Conservation (phyloP, 2,113 vertebrate genomes). For the Ptyas mucosa region DNA sequence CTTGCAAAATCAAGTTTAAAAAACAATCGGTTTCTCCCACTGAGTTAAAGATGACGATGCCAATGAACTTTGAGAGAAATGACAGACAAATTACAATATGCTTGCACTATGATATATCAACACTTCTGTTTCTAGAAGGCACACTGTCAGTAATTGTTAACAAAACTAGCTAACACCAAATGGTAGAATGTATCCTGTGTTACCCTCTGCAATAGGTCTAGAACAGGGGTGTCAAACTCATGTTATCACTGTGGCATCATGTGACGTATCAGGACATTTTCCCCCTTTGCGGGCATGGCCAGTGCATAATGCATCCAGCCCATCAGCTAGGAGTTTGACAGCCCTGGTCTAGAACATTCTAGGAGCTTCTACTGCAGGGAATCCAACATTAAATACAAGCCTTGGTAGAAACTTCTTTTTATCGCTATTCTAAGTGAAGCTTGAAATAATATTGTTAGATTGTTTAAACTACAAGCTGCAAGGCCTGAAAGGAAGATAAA, state of each 20-base stretch:
- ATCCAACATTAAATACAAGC: neutral
- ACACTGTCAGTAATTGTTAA: conserved; percentile 65
- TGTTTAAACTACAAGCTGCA: neutral
- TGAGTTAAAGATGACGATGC: conserved; percentile 72
- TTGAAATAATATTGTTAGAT: neutral
- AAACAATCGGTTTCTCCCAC: conserved; percentile 63
- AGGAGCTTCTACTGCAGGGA: neutral
- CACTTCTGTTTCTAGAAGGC: conserved; percentile 60
- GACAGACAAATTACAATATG: conserved; percentile 64
- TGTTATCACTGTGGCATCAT: accelerated
- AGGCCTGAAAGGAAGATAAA: neutral
- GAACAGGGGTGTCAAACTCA: neutral
- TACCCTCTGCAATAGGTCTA: neutral
- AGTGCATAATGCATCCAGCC: too few relatives aligned
- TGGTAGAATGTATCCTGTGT: conserved; percentile 10
- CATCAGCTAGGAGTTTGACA: too few relatives aligned
- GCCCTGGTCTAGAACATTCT: neutral
- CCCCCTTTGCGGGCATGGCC: too few relatives aligned
- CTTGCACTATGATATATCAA: conserved; percentile 40
- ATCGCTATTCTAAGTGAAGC: neutral
- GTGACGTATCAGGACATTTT: too few relatives aligned
- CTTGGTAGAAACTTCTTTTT: neutral
- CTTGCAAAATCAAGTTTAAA: conserved; percentile 49
- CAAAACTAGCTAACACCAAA: conserved; percentile 8
- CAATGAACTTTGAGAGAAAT: conserved; percentile 69